Base-by-base conservation (phyloP, 1,140 invertebrate species). In the Papilio machaon region DNA sequence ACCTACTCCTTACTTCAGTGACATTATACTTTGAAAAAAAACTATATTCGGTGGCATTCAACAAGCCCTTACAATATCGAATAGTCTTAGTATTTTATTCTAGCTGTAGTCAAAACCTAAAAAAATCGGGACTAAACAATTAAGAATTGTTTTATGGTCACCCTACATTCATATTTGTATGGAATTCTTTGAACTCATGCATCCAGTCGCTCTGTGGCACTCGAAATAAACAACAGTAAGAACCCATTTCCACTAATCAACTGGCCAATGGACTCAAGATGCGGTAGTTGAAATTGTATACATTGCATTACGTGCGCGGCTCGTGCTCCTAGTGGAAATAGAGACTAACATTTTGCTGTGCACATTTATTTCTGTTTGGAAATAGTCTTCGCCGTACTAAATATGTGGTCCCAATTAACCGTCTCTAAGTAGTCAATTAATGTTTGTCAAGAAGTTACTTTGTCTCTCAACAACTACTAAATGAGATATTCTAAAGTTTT, bases 341-440 rank as follows among this genome's bases (percentile, higher is more conserved):
- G 15, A 8, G 30, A 7, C 17, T 35, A 38, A n/a, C 30, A 38
- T 23, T 75, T 30, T 75, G 73, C 46, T 13, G 43, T 17, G 11
- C 19, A n/a, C 73, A 75, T 75, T 75, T 75, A 75, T 75, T 75
- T 75, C 19, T 52, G 73, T 46, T 52, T 30, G 73, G 13, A 49
- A 49, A 52, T 75, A 75, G 73, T 74, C n/a, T 11, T n/a, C n/a
- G 23, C 46, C 17, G 17, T 11, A 15, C 15, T 23, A 47, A 46
- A 49, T 23, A 47, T 47, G 46, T 30, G 73, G 46, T 23, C 43
- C 43, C 46, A 75, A 75, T 75, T 49, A 75, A 47, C 43, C 46
- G 43, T 23, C 19, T 30, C 73, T 75, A 75, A 75, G 73, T 75
- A 75, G 43, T 15, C 73, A 75, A 75, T 75, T 75, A 75, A 75